Evolutionary conservation across 1,140 invertebrate genomes (phyloP), one percentile per base, ranked within the genome.

Genomic region (Maconellicoccus hirsutus): DNA sequence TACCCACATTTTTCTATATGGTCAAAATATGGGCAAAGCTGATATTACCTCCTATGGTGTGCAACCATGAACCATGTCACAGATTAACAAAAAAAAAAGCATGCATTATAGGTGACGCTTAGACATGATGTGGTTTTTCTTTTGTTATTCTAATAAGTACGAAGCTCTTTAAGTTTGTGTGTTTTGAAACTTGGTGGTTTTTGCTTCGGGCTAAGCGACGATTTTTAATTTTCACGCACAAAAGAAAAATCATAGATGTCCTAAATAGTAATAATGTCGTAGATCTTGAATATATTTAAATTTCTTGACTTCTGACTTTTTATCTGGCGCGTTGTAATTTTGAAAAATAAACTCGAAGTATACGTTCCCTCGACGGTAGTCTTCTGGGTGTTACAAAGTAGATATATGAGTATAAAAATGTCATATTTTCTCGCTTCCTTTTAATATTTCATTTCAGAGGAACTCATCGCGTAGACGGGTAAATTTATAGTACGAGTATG

Each of bases 81-180:
- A 66, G 61, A 26, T 66, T 66, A 66, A 66, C 61, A 66, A 66
- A 66, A 66, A 66, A 66, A 66, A 66, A 66, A 66, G 25, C 25
- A 66, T 66, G 61, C 61, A 66, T 66, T 66, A 66, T 66, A 66
- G 61, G 61, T 66, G 61, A 66, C 61, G 61, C 25, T 66, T 22
- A 66, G 61, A 66, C 61, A 66, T 66, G 61, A 66, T 19, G 61
- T 66, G 22, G 61, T 66, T 66, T 66, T 66, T 66, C 61, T 66
- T 66, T 66, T 66, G 61, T 66, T 66, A 66, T 66, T 66, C 61
- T 23, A 66, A 66, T 66, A 66, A 66, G 61, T 66, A 66, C 61
- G 25, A 23, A 23, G 25, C 25, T 66, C 25, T 10, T 23, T 66
- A 66, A 26, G 25, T 66, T 66, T 66, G 61, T 66, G 19, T 66